Base-by-base conservation (phyloP, 1,140 invertebrate species). In the Zaprionus vittiger region DNA sequence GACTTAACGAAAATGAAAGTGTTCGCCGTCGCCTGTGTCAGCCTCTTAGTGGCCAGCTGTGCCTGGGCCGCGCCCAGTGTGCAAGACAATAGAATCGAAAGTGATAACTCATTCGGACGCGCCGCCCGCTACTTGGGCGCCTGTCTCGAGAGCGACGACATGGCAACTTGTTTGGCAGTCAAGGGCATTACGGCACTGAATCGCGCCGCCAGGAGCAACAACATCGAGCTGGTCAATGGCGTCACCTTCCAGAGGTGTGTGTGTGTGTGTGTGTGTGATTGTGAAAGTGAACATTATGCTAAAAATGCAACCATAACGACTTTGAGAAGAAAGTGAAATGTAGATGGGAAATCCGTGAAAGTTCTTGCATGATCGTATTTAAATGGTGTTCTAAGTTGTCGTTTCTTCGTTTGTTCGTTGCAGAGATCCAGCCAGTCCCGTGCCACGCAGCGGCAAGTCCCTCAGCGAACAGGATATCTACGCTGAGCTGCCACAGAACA, bases 151-250 rank as follows among this genome's bases (percentile, higher is more conserved):
- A 91, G 83, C 77, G 94, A 95, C 20, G 94, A 94, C 28, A 78
- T 95, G 49, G 81, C 94, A 73, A 94, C 93, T 57, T 96, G 95
- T 83, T 77, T 95, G 41, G 94, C 94, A 26, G 94, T 95, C 41
- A 95, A 95, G 80, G 93, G 94, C 11, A 93, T 94, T 61, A 93
- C 93, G 17, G 93, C 93, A 9, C 65, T 96, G 15, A 93, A 95
- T 49, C 94, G 94, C 56, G 95, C 95, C 0, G 93, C 94, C 20
- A 93, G 94, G 70, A 94, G 94, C 65, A 91, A 92, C 65, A 93
- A 95, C 75, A 93, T 96, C 61, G 91, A 95, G 28, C 74, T 96
- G 20, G 44, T 94, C 69, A 93, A 94, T 49, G 95, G 95, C 26
- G 87, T 96, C 12, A 93, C 93, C 34, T 94, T 96, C 71, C 92